A percentile compares a stretch with the other conserved stretches of the same genome.
Evolutionary conservation across 1,140 invertebrate species (phyloP).

Genomic region (Scaptomyza graminum): DNA sequence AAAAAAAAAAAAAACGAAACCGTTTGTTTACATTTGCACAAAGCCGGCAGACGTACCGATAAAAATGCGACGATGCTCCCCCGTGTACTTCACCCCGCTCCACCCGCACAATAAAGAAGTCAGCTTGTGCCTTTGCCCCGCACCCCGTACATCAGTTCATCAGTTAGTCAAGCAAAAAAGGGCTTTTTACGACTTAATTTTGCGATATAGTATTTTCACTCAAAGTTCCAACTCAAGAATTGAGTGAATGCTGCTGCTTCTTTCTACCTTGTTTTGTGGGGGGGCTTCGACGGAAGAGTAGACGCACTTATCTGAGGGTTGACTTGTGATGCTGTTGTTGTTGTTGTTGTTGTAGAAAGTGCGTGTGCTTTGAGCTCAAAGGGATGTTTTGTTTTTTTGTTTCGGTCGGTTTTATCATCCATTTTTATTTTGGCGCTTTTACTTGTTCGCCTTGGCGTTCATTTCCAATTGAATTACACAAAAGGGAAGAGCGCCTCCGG

Average conservation of each 20-base stretch:
- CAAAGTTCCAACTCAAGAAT: slow-evolving; percentile 47
- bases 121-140: too few species aligned
- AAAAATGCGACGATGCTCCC: slow-evolving; percentile 31
- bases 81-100: too few species aligned
- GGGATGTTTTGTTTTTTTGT: slow-evolving; percentile 70
- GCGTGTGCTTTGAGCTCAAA: slow-evolving; percentile 56
- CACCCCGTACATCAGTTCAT: slow-evolving; percentile 48
- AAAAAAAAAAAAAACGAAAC: slow-evolving; percentile 39
- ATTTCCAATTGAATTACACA: slow-evolving; percentile 64
- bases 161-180: slow-evolving; percentile 25
- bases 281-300: slow-evolving; percentile 21
- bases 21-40: slow-evolving; percentile 75
- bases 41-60: slow-evolving; percentile 63
- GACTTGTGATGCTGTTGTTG: slow-evolving; percentile 40
- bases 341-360: slow-evolving; percentile 1
- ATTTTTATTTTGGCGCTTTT: slow-evolving; percentile 12
- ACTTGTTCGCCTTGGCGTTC: slow-evolving; percentile 54
- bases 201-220: slow-evolving; percentile 49
- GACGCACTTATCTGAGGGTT: slow-evolving; percentile 64
- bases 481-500: slow-evolving; percentile 25
- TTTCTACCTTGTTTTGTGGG: slow-evolving; percentile 20
- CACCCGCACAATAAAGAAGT: slow-evolving; percentile 8
- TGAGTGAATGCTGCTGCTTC: neutral
- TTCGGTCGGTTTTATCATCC: neutral
- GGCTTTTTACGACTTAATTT: slow-evolving; percentile 55